Percentiles rank a stretch among this genome's conserved stretches.
phyloP scores from a whole-genome alignment of 2,797 vertebrate genomes.

The Squalus acanthias region DNA sequence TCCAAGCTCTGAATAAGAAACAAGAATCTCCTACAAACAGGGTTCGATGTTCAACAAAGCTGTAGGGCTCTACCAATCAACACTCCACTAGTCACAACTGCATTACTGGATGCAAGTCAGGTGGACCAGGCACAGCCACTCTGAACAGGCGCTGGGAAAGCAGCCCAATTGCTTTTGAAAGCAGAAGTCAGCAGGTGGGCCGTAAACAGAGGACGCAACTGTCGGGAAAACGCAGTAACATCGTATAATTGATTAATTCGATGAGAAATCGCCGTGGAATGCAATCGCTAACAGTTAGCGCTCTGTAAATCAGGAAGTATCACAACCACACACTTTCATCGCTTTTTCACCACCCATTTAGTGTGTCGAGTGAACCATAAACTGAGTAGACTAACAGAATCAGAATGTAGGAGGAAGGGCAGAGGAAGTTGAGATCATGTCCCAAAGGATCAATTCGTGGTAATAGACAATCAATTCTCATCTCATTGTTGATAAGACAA shows the following conservation, averaged over 20 bases:
- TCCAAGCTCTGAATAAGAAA: background rate
- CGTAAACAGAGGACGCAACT: no score
- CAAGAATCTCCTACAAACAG: no score
- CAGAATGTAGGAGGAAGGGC: background rate
- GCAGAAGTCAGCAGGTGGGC: no score
- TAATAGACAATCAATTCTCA: background rate
- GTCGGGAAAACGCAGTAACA: no score
- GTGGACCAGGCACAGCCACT: background rate
- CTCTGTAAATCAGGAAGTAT: background rate
- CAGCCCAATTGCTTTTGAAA: background rate
- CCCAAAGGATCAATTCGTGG: background rate
- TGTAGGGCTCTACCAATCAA: background rate
- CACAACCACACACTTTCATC: background rate
- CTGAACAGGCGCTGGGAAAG: background rate
- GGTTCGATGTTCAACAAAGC: background rate
- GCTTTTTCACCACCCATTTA: background rate
- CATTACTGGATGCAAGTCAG: background rate
- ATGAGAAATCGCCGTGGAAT: no score
- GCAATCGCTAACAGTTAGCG: no score
- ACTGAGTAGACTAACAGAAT: background rate
- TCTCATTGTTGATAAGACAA: background rate
- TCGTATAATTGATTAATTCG: no score
- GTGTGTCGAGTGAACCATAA: background rate
- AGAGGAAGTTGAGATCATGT: background rate
- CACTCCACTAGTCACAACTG: background rate